Base-by-base conservation (phyloP, 35 echinoderm and acorn worm genomes). In the Chiridota heheva region DNA sequence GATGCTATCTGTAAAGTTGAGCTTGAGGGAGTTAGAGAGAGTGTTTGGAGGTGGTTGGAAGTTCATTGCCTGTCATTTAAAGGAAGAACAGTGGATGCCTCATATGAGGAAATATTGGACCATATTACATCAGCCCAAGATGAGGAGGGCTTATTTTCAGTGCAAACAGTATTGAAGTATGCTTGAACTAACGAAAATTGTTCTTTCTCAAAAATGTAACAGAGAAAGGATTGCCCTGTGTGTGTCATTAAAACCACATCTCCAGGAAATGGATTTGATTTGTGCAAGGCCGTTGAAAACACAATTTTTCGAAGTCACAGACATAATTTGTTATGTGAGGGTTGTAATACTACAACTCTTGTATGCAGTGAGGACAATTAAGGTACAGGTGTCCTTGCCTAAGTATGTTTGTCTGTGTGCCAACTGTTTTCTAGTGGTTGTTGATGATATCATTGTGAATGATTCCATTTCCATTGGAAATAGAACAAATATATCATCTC, bases 201-300 rank as follows among this genome's bases (percentile, higher is more conserved):
- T 61, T 28, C 7, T 61, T 61, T 61, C 33, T 61, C 58, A 61
- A 3, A 22, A n/a, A 31, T 61, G 33, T 28, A 3, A 61, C 58
- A 61, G 58, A 61, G n/a, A 61, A 3, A 61, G 7, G 2, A 61
- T 8, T 61, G 58, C n/a, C 58, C 58, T 61, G 58, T 61, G 7
- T 61, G 58, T 1, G 58, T 7, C 58, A 28, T 0, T 61, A 61
- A 7, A 61, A 22, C 58, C 58, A 61, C 58, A 61, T 61, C 58
- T 61, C 3, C 58, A 61, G 58, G 58, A 61, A n/a, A 7, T 61
- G 58, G 33, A 61, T 61, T 61, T 61, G 58, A 61, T 61, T n/a
- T 61, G 2, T 10, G 42, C 17, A 40, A 24, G 30, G 40, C 69
- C 18, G 46, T 73, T 5, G 42, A 73, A 13, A 42, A 24, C 24